Base-by-base conservation (phyloP, 2,113 vertebrate genomes). In the Ammodytes marinus region DNA sequence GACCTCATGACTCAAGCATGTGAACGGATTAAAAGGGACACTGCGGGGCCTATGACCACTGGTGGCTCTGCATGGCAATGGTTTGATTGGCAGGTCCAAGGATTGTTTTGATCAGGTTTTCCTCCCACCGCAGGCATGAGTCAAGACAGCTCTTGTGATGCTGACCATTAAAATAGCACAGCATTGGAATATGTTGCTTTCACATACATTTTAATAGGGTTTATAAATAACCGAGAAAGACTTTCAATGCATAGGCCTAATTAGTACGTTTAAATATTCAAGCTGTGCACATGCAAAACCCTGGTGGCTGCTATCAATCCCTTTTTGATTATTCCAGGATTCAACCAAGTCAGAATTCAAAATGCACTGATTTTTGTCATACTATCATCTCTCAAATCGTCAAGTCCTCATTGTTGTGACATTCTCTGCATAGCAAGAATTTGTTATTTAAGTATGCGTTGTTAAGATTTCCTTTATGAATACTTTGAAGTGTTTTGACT, bases 11-110 rank as follows among this genome's bases (percentile, higher is more conserved):
- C 17, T 76, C 37, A 17, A 49, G 42, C 8, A n/a, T 4, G 6
- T 35, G 59, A 19, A n/a, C 37, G 39, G 61, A 74, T 53, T 70
- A n/a, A 58, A 71, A 69, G 53, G 12, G 65, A 27, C 17, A 14
- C 55, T 15, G 69, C 15, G 59, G 71, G 63, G 45, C 13, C 58
- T 64, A 6, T 5, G 58, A 37, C 59, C 59, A 50, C 17, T 1
- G 43, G 66, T 17, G 50, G 14, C 57, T 12, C 19, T 14, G 53
- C 49, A 45, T 11, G 52, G 40, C 6, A 35, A 17, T 15, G 19
- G 39, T 59, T 17, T 40, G 46, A 68, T 69, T 27, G 53, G 6
- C 2, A 6, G 14, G 69, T 54, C 12, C n/a, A 3, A 65, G 40
- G 54, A 6, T 2, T 14, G 9, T 43, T n/a, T 43, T 11, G 9